phyloP scores from a whole-genome alignment of 2,888 invertebrate genomes.

The Drosophila quinaria region DNA sequence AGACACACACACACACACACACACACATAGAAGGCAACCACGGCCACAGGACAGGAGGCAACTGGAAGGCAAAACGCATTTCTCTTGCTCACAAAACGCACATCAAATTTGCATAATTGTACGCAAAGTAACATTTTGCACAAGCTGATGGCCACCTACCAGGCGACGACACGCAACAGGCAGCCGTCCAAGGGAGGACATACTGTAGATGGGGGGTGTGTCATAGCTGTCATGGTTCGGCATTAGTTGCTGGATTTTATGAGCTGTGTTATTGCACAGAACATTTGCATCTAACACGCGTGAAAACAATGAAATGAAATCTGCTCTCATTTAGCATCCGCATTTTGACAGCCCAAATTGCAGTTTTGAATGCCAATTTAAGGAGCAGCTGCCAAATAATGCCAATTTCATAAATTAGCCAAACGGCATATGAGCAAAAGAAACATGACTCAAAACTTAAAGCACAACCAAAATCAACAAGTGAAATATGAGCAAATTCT shows the following conservation, averaged over 20 bases:
- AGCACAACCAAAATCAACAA: slow-evolving; percentile 47
- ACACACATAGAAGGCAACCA: slow-evolving; percentile 8
- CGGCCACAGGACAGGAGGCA: slow-evolving; percentile 23
- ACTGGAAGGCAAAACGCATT: slow-evolving; percentile 45
- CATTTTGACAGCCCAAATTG: slow-evolving; percentile 29
- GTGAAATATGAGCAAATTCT: slow-evolving; percentile 50
- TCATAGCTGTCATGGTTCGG: slow-evolving; percentile 39
- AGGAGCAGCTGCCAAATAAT: slow-evolving; percentile 53
- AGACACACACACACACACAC: slow-evolving; percentile 14
- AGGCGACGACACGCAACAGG: slow-evolving; percentile 53
- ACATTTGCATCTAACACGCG: slow-evolving; percentile 56
- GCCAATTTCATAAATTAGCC: slow-evolving; percentile 46
- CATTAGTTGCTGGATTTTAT: slow-evolving; percentile 72
- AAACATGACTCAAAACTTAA: slow-evolving; percentile 15
- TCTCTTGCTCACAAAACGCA: slow-evolving; percentile 71
- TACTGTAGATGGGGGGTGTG: neutral
- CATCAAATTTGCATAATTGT: slow-evolving; percentile 81
- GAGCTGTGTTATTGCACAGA: slow-evolving; percentile 62
- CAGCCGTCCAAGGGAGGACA: slow-evolving; percentile 34
- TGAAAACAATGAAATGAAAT: slow-evolving; percentile 70
- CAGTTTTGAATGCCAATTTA: slow-evolving; percentile 65
- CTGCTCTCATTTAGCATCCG: slow-evolving; percentile 31
- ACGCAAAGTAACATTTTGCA: slow-evolving; percentile 72
- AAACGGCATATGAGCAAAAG: slow-evolving; percentile 22
- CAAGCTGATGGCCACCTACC: slow-evolving; percentile 57